Evolutionary conservation across 2,888 invertebrate genomes (phyloP).

Genomic region (Fissipunctia ypsillon): DNA sequence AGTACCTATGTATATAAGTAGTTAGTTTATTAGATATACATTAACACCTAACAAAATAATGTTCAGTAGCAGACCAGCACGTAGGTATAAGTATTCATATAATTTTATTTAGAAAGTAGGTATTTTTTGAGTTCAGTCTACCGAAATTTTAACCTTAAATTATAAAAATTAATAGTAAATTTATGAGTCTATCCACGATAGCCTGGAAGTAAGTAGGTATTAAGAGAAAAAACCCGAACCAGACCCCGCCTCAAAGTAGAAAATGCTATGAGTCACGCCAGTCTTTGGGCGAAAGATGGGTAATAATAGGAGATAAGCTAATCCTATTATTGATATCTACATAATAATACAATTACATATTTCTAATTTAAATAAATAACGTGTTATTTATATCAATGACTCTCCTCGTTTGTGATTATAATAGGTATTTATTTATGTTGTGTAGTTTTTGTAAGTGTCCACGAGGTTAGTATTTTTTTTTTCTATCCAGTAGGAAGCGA

Average conservation of each 20-base stretch:
- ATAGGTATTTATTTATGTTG: conserved; percentile 27
- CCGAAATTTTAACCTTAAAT: not conserved
- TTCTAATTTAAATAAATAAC: conserved; percentile 51
- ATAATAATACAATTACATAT: conserved; percentile 52
- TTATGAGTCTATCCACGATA: not conserved
- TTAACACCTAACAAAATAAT: not conserved
- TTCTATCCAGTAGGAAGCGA: not conserved
- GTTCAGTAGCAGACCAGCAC: not conserved
- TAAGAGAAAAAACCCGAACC: not conserved
- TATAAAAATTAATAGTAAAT: not conserved
- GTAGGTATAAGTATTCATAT: too few relatives aligned
- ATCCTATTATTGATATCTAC: conserved; percentile 36
- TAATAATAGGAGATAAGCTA: conserved; percentile 53
- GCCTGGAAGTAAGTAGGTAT: not conserved
- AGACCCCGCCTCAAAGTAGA: conserved; percentile 12
- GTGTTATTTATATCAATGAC: conserved; percentile 59
- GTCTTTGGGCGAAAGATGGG: conserved; percentile 32
- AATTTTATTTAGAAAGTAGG: not conserved
- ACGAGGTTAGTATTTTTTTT: conserved; percentile 11
- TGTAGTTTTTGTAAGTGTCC: conserved; percentile 11
- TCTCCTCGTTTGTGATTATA: conserved; percentile 20
- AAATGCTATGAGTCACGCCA: conserved; percentile 39
- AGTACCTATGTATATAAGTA: not conserved
- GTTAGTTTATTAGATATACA: not conserved
- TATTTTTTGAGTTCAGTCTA: not conserved